Base-by-base conservation (phyloP, 2,888 invertebrate species). In the Drosophila demipolita region DNA sequence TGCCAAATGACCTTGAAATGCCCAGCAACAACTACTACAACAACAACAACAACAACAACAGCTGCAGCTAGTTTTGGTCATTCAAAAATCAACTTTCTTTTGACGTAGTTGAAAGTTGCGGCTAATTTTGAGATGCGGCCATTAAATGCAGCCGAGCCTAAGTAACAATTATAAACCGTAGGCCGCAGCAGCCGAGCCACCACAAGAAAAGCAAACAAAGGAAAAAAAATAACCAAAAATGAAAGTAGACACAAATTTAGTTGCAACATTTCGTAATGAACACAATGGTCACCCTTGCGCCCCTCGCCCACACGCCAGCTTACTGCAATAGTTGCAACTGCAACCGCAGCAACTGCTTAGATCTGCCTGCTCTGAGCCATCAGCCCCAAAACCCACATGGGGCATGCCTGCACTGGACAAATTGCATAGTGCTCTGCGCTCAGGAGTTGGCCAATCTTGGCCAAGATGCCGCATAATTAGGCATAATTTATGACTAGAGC, bases 381-480 rank as follows among this genome's bases (percentile, higher is more conserved):
- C 62, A 64, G 74, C 74, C 63, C 68, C 70, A 66, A 75, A 61
- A 60, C 38, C 55, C 80, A 73, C 76, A 68, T 80, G 73, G 59
- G 53, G 50, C n/a, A 66, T 73, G 61, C 36, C 49, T 29, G 55
- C 80, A 55, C 72, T 82, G 78, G 85, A 78, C 83, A 88, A 84
- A 84, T 86, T 86, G 88, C 86, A 84, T 66, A 80, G 79, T 61
- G 66, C 65, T 49, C 59, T n/a, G 62, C 23, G 66, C 48, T 59
- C 78, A 81, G 81, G 68, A 88, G 83, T 76, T 88, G 83, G 89
- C 80, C 88, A 88, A 88, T 84, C 84, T 85, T 69, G 40, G 79
- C 87, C 71, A 86, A 84, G 88, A 84, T 84, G 83, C 83, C 83
- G 83, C 83, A 85, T 88, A 85, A 85, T 85, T 85, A 85, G 89